Evolutionary conservation across 2,113 vertebrate genomes (phyloP), one percentile per base, ranked within the genome.

Genomic region (Tupaia tana): DNA sequence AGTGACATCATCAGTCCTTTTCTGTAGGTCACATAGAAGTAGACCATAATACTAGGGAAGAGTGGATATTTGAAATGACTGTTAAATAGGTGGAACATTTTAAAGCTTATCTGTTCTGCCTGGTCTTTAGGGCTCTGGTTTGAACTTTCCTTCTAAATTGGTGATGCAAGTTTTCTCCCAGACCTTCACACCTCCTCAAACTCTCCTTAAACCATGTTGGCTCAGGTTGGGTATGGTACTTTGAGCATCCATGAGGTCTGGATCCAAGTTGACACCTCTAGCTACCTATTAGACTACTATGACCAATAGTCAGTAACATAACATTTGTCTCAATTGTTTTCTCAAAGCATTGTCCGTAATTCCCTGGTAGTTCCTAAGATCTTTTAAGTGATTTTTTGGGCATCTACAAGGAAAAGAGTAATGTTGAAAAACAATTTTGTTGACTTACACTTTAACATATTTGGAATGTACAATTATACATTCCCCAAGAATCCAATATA

Each of bases 401-500:
- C 18, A 22, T 88, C 20, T 64, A 73, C 54, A 94, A 71, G 43
- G 63, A 7, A 56, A 85, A 83, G 2, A 63, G n/a, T 77, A 70
- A 70, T 71, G 61, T 66, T 66, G 34, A 89, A 90, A 88, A 89
- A 85, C 58, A 85, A 89, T 58, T 90, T 61, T 52, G 4, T 74
- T 79, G 70, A 67, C 9, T 25, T 83, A 16, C 6, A 91, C 43
- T n/a, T 91, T 96, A 86, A 75, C 52, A 78, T n/a, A 20, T 85
- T 19, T 90, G 14, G 77, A 66, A 90, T 71, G 16, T 82, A 73
- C 75, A 86, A 77, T 70, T 74, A 56, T 7, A 43, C 8, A 64
- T 75, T 89, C 77, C 80, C 56, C 16, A 70, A 24, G 25, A 90
- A 86, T 75, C 20, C 54, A 89, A 0, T 73, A 7, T 86, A 52